Base-by-base conservation (phyloP, 53 echinoderm and acorn worm species). In the Henricia sp. region DNA sequence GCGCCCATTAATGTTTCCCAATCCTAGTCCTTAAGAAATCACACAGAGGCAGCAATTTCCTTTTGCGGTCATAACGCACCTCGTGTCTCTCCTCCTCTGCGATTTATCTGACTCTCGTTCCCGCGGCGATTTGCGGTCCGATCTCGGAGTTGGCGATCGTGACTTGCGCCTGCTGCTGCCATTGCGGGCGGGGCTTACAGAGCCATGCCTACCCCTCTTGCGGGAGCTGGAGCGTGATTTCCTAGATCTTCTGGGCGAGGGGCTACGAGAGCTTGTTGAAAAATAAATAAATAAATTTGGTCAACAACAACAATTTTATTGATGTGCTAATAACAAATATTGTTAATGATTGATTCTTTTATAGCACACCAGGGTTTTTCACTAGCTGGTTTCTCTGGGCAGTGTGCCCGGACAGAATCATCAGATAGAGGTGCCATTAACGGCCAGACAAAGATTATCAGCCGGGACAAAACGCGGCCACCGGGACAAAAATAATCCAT, bases 151-250 rank as follows among this genome's bases (percentile, higher is more conserved):
- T 50, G 80, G 48, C 19, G 80, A 85, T 44, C 85, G 50, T 6
- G 90, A 77, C 35, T 80, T 59, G 44, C 64, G 63, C 17, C 80
- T 37, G 64, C 25, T 35, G 50, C 43, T 58, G 65, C 37, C 52
- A 23, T 72, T 72, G 33, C 90, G 84, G n/a, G 74, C 29, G 40
- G 75, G 85, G 85, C 90, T 80, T 39, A 20, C 60, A 4, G 72
- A 57, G 71, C 42, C 32, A 28, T 60, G 85, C 42, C 80, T 69
- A 19, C 62, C 64, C 68, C 69, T 83, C 90, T 90, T 90, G 80
- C 80, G 80, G 19, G 66, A 72, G 62, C 70, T 85, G 59, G 90
- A 90, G 41, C 90, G 90, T 17, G 90, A 90, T 23, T 78, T 77
- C 53, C 83, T 63, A 37, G 80, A 80, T 16, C 80, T 63, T 41